A percentile compares a stretch with the other conserved stretches of the same genome.
Conservation (phyloP, 2,888 invertebrate species). For the Harpalus rufipes region DNA sequence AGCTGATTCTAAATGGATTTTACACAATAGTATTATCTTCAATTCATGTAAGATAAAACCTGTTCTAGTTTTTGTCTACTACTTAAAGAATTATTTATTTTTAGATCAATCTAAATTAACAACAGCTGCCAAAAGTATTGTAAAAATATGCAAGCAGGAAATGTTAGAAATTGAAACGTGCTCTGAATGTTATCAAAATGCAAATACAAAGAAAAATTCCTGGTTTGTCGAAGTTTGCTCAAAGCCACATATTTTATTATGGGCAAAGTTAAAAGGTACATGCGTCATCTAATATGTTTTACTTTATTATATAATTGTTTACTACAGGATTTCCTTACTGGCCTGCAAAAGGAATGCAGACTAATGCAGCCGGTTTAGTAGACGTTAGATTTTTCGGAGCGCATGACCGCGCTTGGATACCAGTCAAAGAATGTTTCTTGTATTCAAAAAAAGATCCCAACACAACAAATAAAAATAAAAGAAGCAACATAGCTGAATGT, state of each 20-base stretch:
- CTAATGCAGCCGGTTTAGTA: constrained; percentile 82
- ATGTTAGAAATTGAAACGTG: constrained; percentile 96
- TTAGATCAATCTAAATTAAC: constrained; percentile 89
- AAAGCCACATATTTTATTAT: constrained; percentile 93
- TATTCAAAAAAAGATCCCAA: constrained; percentile 89
- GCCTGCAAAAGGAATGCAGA: constrained; percentile 96
- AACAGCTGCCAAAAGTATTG: constrained; percentile 86
- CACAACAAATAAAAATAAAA: constrained; percentile 80
- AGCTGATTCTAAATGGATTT: constrained; percentile 95
- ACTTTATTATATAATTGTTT: constrained; percentile 23
- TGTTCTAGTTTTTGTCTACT: neutral
- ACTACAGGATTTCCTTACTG: constrained; percentile 92
- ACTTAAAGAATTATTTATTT: constrained; percentile 69
- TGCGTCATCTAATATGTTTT: neutral
- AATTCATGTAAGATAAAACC: constrained; percentile 85
- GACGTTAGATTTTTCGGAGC: constrained; percentile 97
- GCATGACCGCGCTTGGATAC: constrained; percentile 96
- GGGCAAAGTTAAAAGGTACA: constrained; percentile 95
- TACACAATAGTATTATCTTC: constrained; percentile 94
- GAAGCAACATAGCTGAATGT: constrained; percentile 81
- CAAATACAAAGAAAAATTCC: constrained; percentile 87
- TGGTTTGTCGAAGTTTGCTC: constrained; percentile 97
- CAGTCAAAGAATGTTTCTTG: constrained; percentile 89
- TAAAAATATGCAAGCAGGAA: constrained; percentile 93
- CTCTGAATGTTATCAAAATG: constrained; percentile 93